These are phyloP conservation scores for Whitmania pigra DNA, from an alignment of 1,140 invertebrate genomes.

Conservation along the genomic window DNA sequence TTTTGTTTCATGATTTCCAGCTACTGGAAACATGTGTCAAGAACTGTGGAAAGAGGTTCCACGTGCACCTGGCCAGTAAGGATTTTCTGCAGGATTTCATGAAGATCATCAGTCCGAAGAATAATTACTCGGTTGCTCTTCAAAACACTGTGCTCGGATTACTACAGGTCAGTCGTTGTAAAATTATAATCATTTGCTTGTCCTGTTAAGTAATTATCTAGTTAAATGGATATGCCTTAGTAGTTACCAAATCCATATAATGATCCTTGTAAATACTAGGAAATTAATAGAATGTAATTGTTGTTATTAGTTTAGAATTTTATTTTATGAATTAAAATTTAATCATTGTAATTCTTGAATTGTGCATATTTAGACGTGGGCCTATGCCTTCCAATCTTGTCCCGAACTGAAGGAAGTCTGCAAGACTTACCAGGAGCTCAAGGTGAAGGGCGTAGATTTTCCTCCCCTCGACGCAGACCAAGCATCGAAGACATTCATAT, in stretches of 20 bases:
- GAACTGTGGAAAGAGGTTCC: constrained; percentile 88
- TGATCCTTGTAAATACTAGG: neutral
- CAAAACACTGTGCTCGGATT: constrained; percentile 90
- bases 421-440: constrained; percentile 82
- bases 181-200: neutral
- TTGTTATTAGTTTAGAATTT: too few species aligned
- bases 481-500: constrained; percentile 91
- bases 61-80: constrained; percentile 78
- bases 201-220: neutral
- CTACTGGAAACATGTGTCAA: constrained; percentile 94
- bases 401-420: constrained; percentile 80
- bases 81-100: constrained; percentile 80
- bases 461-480: constrained; percentile 86
- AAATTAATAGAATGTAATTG: too few species aligned
- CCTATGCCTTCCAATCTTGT: constrained; percentile 80
- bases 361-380: constrained; percentile 60
- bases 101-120: constrained; percentile 77
- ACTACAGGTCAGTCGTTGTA: constrained; percentile 54
- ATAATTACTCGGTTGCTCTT: constrained; percentile 81
- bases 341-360: too few species aligned
- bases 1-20: constrained; percentile 79
- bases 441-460: constrained; percentile 91
- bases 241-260: neutral
- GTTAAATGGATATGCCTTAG: neutral
- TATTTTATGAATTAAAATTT: too few species aligned